phyloP scores from a whole-genome alignment of 2,888 invertebrate species.

The Tubiluchus corallicola region DNA sequence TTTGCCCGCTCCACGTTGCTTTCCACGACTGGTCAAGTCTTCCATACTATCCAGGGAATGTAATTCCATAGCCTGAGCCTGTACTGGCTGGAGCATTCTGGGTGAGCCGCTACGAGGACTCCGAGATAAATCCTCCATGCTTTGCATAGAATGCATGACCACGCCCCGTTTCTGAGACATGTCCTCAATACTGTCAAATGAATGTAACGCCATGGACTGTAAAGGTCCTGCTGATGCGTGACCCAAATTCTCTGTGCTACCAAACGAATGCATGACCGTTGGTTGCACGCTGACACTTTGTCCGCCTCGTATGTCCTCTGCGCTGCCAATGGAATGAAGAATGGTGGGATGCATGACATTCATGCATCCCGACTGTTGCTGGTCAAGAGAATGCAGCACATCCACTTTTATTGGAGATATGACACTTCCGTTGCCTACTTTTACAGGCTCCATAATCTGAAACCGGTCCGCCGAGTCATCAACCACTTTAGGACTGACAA shows the following conservation, averaged over 20 bases:
- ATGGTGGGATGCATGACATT: not conserved
- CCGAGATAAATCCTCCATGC: too few species aligned
- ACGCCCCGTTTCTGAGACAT: too few species aligned
- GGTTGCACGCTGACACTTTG: not conserved
- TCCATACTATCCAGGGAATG: slow-evolving; percentile 1
- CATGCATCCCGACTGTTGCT: not conserved
- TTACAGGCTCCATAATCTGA: not conserved
- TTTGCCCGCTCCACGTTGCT: too few species aligned
- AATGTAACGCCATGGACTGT: too few species aligned
- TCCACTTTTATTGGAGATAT: not conserved
- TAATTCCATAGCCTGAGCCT: not conserved
- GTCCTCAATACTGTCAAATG: too few species aligned
- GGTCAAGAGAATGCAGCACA: not conserved
- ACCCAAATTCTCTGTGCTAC: slow-evolving; percentile 3
- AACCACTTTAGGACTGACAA: not conserved
- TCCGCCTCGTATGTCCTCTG: too few species aligned
- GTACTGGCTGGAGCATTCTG: too few species aligned
- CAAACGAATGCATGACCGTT: not conserved
- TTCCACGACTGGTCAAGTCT: too few species aligned
- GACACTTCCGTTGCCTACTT: not conserved
- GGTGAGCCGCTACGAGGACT: too few species aligned
- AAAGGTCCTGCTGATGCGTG: too few species aligned
- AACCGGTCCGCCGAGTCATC: not conserved
- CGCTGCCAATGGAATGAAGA: not conserved
- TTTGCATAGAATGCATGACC: too few species aligned